Percentiles rank a stretch among this genome's conserved stretches.
These are phyloP conservation scores for Tonatia bakeri DNA, from an alignment of 2,113 vertebrate genomes.

Conservation along the genomic window DNA sequence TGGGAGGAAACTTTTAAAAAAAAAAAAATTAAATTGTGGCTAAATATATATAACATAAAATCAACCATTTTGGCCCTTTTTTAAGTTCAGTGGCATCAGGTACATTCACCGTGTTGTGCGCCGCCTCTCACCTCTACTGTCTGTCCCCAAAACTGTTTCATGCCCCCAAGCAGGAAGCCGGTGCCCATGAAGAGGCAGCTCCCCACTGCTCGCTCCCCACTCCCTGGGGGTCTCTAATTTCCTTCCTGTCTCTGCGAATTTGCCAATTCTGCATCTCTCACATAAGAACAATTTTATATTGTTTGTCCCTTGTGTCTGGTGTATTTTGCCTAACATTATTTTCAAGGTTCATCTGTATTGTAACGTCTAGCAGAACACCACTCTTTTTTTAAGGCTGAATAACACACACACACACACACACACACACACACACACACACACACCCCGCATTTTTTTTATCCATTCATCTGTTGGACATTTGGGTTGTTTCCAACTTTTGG, in stretches of 20 bases:
- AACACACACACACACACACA: fast-evolving
- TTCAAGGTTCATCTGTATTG: not conserved
- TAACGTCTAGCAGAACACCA: not conserved
- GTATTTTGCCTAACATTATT: not conserved
- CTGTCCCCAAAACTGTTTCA: not conserved
- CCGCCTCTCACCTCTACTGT: no score
- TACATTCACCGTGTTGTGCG: not conserved
- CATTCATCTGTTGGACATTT: not conserved
- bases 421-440: not conserved
- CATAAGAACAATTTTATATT: not conserved
- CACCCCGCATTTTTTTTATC: not conserved
- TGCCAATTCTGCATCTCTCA: not conserved
- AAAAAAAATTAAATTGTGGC: not conserved
- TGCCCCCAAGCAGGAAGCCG: not conserved
- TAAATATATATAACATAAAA: not conserved
- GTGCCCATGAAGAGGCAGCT: not conserved
- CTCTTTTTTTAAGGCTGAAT: not conserved
- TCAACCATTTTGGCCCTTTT: not conserved
- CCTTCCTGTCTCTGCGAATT: not conserved
- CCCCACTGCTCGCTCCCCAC: not conserved
- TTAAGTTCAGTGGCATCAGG: not conserved
- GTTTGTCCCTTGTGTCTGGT: not conserved
- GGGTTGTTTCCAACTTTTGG: not conserved
- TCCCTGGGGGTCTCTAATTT: not conserved
- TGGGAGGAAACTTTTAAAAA: not conserved